Evolutionary conservation across 2,888 invertebrate species (phyloP).

Genomic region (Callimorpha dominula): DNA sequence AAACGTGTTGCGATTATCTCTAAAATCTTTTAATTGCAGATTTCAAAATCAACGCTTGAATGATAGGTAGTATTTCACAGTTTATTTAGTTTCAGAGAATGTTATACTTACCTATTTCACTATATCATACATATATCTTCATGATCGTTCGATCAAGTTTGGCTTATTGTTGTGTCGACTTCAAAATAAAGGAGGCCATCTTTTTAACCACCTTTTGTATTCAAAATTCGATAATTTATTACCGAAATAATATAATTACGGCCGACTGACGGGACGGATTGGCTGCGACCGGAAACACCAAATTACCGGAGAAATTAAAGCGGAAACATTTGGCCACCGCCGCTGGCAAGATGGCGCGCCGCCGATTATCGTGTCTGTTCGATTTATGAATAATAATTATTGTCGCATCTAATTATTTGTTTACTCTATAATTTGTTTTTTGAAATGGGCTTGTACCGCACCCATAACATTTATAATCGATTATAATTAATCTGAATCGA

Average conservation of each 20-base stretch:
- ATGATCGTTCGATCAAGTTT: conserved; percentile 45
- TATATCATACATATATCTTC: conserved; percentile 43
- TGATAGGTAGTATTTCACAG: conserved; percentile 12
- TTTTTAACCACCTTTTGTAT: conserved; percentile 81
- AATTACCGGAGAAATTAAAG: conserved; percentile 87
- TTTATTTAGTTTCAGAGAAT: conserved; percentile 15
- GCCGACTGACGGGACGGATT: conserved; percentile 84
- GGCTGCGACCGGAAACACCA: conserved; percentile 83
- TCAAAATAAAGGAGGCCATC: conserved; percentile 77
- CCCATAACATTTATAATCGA: conserved; percentile 28
- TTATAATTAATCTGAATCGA: conserved; percentile 33
- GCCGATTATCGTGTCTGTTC: conserved; percentile 80
- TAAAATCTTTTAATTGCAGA: not conserved
- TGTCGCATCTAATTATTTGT: conserved; percentile 76
- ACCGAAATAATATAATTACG: conserved; percentile 87
- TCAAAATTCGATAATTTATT: conserved; percentile 86
- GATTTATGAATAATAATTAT: conserved; percentile 81
- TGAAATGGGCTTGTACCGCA: conserved; percentile 27
- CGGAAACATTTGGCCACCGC: conserved; percentile 86
- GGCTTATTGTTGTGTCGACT: conserved; percentile 71
- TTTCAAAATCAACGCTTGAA: conserved; percentile 13
- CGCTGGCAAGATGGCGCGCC: conserved; percentile 85
- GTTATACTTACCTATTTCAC: conserved; percentile 32
- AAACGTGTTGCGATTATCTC: not conserved
- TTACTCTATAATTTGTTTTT: conserved; percentile 53